phyloP scores from a whole-genome alignment of 2,113 vertebrate species.

The Fulmarus glacialis region DNA sequence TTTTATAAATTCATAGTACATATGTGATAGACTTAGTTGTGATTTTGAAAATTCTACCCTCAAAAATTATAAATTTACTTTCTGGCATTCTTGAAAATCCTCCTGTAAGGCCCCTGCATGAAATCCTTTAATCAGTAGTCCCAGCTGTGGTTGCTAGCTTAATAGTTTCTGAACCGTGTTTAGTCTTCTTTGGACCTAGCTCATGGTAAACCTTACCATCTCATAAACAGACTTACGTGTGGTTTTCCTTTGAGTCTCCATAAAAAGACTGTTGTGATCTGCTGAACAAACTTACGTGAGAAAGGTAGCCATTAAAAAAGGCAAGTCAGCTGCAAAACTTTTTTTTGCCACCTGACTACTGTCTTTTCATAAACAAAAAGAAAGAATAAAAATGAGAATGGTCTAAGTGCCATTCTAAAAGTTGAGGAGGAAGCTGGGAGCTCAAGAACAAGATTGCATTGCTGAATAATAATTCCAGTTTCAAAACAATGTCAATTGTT shows the following conservation, averaged over 20 bases:
- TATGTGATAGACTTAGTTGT: not conserved
- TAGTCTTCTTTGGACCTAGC: not conserved
- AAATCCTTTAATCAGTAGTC: not conserved
- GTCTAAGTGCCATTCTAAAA: not conserved
- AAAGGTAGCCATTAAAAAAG: not conserved
- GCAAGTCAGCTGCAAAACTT: not conserved
- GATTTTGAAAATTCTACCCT: not conserved
- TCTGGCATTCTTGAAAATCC: not conserved
- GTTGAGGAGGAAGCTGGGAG: not conserved
- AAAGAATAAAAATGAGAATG: not conserved
- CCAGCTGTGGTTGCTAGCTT: not conserved
- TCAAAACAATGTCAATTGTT: not conserved
- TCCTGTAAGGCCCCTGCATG: not conserved
- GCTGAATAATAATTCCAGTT: not conserved
- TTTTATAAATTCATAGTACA: not conserved
- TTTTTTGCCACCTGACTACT: rapidly evolving
- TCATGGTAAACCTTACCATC: not conserved
- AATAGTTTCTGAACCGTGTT: not conserved
- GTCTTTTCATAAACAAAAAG: not conserved
- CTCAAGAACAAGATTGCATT: not conserved
- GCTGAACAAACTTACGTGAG: not conserved
- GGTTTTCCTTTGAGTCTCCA: not conserved
- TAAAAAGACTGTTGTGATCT: not conserved
- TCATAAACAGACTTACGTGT: not conserved
- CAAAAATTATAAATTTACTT: not conserved